Conservation (phyloP, 2,797 vertebrate species). For the Valencia hispanica region DNA sequence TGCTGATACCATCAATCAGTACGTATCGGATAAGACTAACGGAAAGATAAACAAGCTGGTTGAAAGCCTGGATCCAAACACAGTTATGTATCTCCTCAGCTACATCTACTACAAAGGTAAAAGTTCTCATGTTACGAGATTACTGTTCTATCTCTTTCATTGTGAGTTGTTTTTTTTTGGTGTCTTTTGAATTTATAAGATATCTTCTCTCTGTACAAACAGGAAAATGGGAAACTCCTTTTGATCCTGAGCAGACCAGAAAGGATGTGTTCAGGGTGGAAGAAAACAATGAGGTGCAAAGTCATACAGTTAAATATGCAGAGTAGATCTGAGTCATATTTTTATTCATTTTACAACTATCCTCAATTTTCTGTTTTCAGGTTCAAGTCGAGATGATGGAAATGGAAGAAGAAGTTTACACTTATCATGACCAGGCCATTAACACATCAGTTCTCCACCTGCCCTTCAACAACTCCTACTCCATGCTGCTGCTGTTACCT, state of each 20-base stretch:
- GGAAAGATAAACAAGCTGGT: constrained; percentile 87
- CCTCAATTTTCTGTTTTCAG: constrained; percentile 46
- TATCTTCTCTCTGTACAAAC: constrained; percentile 24
- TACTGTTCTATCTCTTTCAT: not conserved
- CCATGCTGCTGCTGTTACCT: constrained; percentile 80
- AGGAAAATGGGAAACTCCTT: constrained; percentile 79
- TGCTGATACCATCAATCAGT: constrained; percentile 83
- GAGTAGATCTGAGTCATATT: not conserved
- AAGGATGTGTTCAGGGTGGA: constrained; percentile 64
- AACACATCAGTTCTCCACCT: constrained; percentile 74
- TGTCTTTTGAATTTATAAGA: not conserved
- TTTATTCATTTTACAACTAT: not conserved
- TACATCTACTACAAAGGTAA: constrained; percentile 92
- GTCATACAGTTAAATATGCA: too few relatives aligned
- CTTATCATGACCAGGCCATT: constrained; percentile 63
- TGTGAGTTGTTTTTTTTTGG: not conserved
- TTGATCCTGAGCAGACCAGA: constrained; percentile 49
- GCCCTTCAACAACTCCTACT: constrained; percentile 75
- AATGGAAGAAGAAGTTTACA: not conserved
- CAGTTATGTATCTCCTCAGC: constrained; percentile 87
- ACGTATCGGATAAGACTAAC: constrained; percentile 84
- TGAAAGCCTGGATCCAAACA: constrained; percentile 73
- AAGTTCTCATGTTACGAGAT: not conserved
- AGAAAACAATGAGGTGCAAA: constrained; percentile 58
- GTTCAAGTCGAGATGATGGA: constrained; percentile 82